phyloP scores from a whole-genome alignment of 2,888 invertebrate genomes.

The Sesia bembeciformis region DNA sequence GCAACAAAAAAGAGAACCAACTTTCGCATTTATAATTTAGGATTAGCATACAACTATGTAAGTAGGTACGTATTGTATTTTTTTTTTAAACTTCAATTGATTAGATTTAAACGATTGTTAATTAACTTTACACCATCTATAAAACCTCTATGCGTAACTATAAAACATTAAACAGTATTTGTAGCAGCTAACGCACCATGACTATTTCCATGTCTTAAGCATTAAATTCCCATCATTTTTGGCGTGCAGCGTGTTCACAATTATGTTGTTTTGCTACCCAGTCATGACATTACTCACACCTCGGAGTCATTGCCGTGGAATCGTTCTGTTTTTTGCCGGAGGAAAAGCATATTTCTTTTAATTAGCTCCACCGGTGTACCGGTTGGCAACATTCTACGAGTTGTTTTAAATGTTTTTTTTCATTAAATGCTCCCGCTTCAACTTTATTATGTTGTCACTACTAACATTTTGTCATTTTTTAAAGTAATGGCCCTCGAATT shows the following conservation, averaged over 20 bases:
- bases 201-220: not conserved
- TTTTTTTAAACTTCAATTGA: no score
- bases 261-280: slow-evolving; percentile 46
- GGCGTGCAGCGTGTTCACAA: slow-evolving; percentile 39
- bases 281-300: slow-evolving; percentile 61
- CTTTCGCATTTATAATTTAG: no score
- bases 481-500: not conserved
- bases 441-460: slow-evolving; percentile 7
- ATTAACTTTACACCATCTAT: no score
- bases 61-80: no score
- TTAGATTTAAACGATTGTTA: no score
- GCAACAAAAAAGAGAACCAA: no score
- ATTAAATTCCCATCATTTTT: slow-evolving; percentile 3
- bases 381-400: slow-evolving; percentile 30
- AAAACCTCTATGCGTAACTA: no score
- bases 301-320: slow-evolving; percentile 40
- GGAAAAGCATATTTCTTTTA: slow-evolving; percentile 55
- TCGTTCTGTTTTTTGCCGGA: slow-evolving; percentile 43
- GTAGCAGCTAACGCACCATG: no score
- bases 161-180: no score
- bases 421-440: slow-evolving; percentile 8
- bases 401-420: slow-evolving; percentile 17
- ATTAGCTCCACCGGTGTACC: slow-evolving; percentile 44
- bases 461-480: not conserved
- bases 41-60: no score